Percentiles rank a stretch among this genome's conserved stretches.
Conservation (phyloP, 2,797 vertebrate species). For the Mus caroli region DNA sequence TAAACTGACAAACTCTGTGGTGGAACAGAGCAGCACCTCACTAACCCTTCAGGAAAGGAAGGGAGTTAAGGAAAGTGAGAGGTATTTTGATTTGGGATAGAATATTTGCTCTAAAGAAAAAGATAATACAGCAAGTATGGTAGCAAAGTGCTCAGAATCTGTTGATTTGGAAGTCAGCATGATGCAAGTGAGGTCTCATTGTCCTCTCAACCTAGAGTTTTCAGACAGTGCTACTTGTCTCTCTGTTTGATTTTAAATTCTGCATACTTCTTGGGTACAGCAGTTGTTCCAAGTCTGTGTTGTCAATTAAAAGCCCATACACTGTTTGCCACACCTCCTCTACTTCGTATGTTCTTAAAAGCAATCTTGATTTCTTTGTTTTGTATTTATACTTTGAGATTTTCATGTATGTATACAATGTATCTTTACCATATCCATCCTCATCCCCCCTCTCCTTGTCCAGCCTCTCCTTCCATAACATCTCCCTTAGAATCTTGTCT, state of each 20-base stretch:
- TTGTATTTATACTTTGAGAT: neutral
- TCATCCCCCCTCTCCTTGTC: too few species aligned
- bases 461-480: neutral
- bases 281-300: neutral
- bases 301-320: neutral
- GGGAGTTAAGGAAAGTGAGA: neutral
- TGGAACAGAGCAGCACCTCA: too few species aligned
- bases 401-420: neutral
- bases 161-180: neutral
- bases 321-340: neutral
- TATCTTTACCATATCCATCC: neutral
- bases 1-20: too few species aligned
- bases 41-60: neutral
- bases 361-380: neutral
- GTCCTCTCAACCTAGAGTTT: neutral
- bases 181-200: too few species aligned
- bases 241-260: neutral
- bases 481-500: neutral
- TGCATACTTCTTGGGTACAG: neutral
- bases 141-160: too few species aligned
- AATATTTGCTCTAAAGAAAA: neutral
- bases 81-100: too few species aligned
- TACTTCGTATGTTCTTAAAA: neutral
- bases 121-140: neutral
- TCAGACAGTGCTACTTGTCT: neutral